phyloP scores from a whole-genome alignment of 23 tunicate genomes.

The Corella eumyota region DNA sequence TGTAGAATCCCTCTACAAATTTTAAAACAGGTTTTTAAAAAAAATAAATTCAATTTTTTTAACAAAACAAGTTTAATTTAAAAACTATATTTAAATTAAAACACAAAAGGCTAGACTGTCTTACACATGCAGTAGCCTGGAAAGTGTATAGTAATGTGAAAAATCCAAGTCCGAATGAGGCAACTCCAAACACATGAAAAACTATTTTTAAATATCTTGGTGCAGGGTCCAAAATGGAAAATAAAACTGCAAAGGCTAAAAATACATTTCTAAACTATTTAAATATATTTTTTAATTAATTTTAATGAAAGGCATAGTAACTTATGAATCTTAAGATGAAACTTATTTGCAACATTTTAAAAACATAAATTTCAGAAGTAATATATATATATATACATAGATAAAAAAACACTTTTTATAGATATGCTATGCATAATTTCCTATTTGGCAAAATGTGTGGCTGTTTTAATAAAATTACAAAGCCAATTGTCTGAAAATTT shows the following conservation, averaged over 20 bases:
- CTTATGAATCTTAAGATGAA: no score
- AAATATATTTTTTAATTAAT: background rate
- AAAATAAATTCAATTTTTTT: background rate
- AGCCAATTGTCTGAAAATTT: no score
- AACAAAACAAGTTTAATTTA: background rate
- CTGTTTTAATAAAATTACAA: no score
- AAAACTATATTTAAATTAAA: background rate
- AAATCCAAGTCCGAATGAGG: conserved; percentile 44
- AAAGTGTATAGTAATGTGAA: conserved; percentile 46
- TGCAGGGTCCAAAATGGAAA: conserved; percentile 55
- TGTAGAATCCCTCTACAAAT: conserved; percentile 31
- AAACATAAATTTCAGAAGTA: no score
- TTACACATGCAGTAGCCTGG: conserved; percentile 64
- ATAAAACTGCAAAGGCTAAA: conserved; percentile 46
- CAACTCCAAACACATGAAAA: conserved; percentile 63
- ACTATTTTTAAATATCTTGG: conserved; percentile 33
- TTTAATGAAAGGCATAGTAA: background rate
- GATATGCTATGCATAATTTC: no score
- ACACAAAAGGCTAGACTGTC: background rate
- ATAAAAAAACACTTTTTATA: no score
- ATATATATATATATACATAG: no score
- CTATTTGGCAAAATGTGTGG: no score
- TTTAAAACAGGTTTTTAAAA: background rate
- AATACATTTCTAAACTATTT: background rate
- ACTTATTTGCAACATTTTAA: no score